phyloP scores from a whole-genome alignment of 2,888 invertebrate species.

The Hedya salicella region DNA sequence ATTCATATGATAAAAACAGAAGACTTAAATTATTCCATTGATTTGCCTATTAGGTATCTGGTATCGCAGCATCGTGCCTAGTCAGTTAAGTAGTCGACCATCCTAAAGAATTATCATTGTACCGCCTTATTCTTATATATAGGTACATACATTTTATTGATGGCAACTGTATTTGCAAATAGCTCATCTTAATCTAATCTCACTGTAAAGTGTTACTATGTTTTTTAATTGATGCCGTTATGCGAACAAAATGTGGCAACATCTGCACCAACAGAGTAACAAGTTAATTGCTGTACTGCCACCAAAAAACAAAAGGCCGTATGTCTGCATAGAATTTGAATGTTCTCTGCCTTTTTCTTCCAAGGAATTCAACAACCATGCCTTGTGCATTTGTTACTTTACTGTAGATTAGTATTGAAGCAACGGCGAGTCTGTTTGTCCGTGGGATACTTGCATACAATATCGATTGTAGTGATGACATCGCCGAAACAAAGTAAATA shows the following conservation, averaged over 20 bases:
- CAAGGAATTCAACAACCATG: not conserved
- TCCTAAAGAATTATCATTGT: no score
- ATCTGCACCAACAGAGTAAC: slow-evolving; percentile 17
- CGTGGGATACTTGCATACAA: slow-evolving; percentile 4
- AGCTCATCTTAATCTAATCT: not conserved
- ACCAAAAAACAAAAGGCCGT: not conserved
- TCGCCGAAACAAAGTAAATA: no score
- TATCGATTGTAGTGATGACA: not conserved
- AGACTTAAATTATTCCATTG: no score
- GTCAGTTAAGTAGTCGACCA: no score
- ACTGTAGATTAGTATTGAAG: not conserved
- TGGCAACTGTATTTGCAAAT: not conserved
- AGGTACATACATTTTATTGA: no score
- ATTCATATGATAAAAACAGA: no score
- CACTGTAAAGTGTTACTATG: not conserved
- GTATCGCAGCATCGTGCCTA: no score
- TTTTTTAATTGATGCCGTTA: slow-evolving; percentile 10
- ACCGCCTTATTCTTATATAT: no score
- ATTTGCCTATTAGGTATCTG: no score
- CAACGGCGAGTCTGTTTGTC: not conserved
- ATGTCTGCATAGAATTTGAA: not conserved
- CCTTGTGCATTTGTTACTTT: slow-evolving; percentile 9
- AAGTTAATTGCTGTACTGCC: slow-evolving; percentile 19
- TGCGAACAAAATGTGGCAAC: slow-evolving; percentile 33
- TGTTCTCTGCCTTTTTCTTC: not conserved